phyloP scores from a whole-genome alignment of 2,888 invertebrate genomes.

The Dryococelus australis region DNA sequence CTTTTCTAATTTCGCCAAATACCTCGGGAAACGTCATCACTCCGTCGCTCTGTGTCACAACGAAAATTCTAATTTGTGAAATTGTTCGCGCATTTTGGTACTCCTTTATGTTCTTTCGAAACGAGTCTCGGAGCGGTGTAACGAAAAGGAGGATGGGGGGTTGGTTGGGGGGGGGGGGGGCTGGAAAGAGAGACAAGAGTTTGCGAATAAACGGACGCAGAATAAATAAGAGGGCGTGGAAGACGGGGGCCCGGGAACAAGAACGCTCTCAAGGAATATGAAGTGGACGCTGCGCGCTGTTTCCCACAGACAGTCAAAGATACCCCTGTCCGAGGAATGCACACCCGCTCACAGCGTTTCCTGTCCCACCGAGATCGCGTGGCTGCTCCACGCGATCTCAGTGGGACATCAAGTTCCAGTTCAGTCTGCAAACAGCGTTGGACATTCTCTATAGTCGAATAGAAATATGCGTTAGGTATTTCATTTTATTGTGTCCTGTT shows the following conservation, averaged over 20 bases:
- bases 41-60: neutral
- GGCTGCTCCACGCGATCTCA: too few relatives aligned
- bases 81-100: slow-evolving; percentile 3
- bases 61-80: slow-evolving; percentile 3
- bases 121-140: neutral
- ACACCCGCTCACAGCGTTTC: neutral
- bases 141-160: too few relatives aligned
- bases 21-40: neutral
- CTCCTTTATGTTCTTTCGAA: neutral
- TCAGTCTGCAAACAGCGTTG: too few relatives aligned
- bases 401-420: too few relatives aligned
- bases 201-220: slow-evolving; percentile 16
- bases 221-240: neutral
- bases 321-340: neutral
- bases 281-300: neutral
- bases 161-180: too few relatives aligned
- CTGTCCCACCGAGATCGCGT: too few relatives aligned
- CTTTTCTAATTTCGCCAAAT: neutral
- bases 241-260: neutral
- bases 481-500: too few relatives aligned
- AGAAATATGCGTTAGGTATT: too few relatives aligned
- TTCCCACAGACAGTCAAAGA: neutral
- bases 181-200: too few relatives aligned
- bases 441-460: too few relatives aligned
- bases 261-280: neutral